Evolutionary conservation across 2,888 invertebrate genomes (phyloP).

Genomic region (Drosophila putrida): DNA sequence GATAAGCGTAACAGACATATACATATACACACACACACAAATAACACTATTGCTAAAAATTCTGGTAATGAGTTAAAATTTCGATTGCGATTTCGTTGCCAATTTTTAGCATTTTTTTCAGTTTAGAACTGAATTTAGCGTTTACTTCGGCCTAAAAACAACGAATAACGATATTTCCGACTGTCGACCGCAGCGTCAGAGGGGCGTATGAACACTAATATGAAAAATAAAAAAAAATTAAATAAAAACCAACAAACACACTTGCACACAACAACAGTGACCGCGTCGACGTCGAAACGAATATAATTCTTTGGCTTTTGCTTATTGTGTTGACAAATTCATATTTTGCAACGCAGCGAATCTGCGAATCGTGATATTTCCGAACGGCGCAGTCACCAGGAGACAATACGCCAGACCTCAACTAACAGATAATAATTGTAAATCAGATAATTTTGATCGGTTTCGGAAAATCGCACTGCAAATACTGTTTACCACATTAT

Average conservation of each 20-base stretch:
- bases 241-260: constrained; percentile 23
- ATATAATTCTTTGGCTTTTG: constrained; percentile 59
- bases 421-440: constrained; percentile 14
- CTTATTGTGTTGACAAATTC: constrained; percentile 63
- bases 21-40: constrained; percentile 26
- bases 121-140: constrained; percentile 47
- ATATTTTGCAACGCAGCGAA: constrained; percentile 63
- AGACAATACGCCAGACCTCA: background rate
- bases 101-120: constrained; percentile 51
- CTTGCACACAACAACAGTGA: constrained; percentile 11
- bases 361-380: constrained; percentile 43
- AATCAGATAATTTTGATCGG: constrained; percentile 1
- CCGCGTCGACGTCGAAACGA: constrained; percentile 54
- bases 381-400: constrained; percentile 31
- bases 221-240: constrained; percentile 32
- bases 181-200: constrained; percentile 63
- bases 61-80: constrained; percentile 16
- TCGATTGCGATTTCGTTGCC: constrained; percentile 39
- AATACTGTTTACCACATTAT: constrained; percentile 42
- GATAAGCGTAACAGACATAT: constrained; percentile 51
- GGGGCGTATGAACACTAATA: constrained; percentile 71
- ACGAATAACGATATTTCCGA: constrained; percentile 52
- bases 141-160: constrained; percentile 50
- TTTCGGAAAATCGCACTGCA: constrained; percentile 1
- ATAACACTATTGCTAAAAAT: constrained; percentile 22